Conservation (phyloP, 2,888 invertebrate genomes). For the Drosophila vallismaia region DNA sequence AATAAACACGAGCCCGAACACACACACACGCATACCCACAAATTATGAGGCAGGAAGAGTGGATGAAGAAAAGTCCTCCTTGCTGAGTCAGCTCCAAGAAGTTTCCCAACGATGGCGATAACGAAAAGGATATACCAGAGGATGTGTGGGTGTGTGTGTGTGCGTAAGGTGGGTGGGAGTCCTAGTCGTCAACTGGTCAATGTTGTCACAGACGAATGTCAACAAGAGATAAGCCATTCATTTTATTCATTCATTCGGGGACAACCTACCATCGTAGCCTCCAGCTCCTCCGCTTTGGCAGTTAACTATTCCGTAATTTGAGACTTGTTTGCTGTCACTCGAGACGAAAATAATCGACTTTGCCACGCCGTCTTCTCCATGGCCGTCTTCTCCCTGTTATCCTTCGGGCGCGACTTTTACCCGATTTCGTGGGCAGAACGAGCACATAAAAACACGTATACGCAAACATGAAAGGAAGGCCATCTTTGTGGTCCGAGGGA, state of each 20-base stretch:
- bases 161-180: constrained; percentile 2
- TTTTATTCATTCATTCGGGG: constrained; percentile 73
- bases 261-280: constrained; percentile 2
- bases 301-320: constrained; percentile 78
- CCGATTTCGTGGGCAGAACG: constrained; percentile 58
- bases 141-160: constrained; percentile 14
- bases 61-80: constrained; percentile 32
- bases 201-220: constrained; percentile 80
- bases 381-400: constrained; percentile 10
- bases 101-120: constrained; percentile 60
- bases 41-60: constrained; percentile 44
- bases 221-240: constrained; percentile 80
- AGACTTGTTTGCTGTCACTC: constrained; percentile 78
- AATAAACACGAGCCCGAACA: constrained; percentile 64
- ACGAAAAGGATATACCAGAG: constrained; percentile 49
- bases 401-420: constrained; percentile 55
- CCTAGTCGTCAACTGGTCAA: constrained; percentile 70
- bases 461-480: constrained; percentile 16
- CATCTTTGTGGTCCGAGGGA: constrained; percentile 15
- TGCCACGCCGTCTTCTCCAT: constrained; percentile 59
- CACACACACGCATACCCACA: constrained; percentile 27
- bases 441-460: constrained; percentile 32
- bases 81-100: constrained; percentile 69
- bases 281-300: constrained; percentile 18
- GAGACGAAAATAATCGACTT: constrained; percentile 77